phyloP scores from a whole-genome alignment of 2,113 vertebrate genomes.

The Addax nasomaculatus region DNA sequence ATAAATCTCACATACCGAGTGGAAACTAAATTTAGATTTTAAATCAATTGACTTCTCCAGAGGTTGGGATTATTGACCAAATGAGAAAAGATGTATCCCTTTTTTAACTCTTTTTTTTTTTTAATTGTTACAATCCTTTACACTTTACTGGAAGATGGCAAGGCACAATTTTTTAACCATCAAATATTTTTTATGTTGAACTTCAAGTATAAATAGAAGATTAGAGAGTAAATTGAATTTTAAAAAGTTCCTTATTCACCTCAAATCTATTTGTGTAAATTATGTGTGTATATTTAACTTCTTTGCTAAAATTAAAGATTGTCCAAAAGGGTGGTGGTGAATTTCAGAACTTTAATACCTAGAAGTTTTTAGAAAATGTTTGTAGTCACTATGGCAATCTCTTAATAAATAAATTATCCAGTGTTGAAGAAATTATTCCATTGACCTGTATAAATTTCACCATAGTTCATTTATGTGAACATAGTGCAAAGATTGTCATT shows the following conservation, averaged over 20 bases:
- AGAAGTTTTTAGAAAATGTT: neutral
- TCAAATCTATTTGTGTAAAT: neutral
- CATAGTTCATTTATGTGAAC: neutral
- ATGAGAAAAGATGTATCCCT: neutral
- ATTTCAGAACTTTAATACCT: neutral
- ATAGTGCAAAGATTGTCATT: neutral
- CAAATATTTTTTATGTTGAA: neutral
- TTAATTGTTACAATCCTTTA: neutral
- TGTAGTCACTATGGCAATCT: neutral
- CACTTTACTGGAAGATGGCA: neutral
- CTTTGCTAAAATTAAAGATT: neutral
- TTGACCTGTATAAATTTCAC: neutral
- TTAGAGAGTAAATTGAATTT: neutral
- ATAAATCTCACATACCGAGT: neutral
- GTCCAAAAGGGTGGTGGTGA: neutral
- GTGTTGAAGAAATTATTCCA: neutral
- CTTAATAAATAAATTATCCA: neutral
- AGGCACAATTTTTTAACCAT: neutral
- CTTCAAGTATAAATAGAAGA: neutral
- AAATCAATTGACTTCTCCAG: constrained; percentile 30
- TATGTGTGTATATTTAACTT: neutral
- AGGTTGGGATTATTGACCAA: constrained; percentile 22
- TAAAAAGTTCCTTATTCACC: neutral
- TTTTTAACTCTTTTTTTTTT: neutral
- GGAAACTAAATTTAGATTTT: constrained; percentile 27